Percentiles rank a stretch among this genome's conserved stretches.
Conservation (phyloP, 2,797 vertebrate species). For the Alcedo atthis region DNA sequence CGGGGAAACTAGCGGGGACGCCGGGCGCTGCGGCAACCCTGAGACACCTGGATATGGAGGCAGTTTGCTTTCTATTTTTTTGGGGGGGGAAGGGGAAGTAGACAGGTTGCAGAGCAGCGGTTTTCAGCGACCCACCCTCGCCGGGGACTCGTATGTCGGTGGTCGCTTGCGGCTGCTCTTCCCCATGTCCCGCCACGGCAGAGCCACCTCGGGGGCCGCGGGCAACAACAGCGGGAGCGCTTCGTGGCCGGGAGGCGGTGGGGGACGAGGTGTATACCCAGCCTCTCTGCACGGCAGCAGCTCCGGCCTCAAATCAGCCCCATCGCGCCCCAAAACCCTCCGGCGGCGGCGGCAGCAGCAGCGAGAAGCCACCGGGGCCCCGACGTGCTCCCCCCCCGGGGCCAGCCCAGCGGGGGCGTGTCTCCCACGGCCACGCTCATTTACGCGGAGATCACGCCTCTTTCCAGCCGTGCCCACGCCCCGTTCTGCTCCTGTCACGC, state of each 20-base stretch:
- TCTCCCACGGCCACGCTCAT: fast-evolving
- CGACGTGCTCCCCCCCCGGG: background rate
- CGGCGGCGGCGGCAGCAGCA: background rate
- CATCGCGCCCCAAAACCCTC: background rate
- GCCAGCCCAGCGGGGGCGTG: background rate
- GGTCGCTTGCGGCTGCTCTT: background rate
- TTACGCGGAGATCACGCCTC: fast-evolving
- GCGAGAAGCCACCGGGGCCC: background rate
- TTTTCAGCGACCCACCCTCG: background rate
- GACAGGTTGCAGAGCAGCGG: background rate
- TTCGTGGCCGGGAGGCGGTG: background rate
- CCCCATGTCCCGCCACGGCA: background rate
- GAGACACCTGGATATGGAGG: background rate
- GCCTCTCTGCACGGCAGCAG: background rate
- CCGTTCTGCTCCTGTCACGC: fast-evolving
- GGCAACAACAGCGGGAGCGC: background rate
- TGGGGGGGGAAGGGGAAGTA: background rate
- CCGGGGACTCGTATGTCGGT: background rate
- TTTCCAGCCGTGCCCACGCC: fast-evolving
- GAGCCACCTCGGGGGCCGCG: background rate
- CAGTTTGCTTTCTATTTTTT: fast-evolving
- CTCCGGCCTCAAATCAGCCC: background rate
- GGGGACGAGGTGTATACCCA: background rate
- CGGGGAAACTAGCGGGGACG: background rate
- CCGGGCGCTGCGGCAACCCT: background rate